Evolutionary conservation across 2,888 invertebrate genomes (phyloP), one percentile per base, ranked within the genome.

Genomic region (Epiblema foenella): DNA sequence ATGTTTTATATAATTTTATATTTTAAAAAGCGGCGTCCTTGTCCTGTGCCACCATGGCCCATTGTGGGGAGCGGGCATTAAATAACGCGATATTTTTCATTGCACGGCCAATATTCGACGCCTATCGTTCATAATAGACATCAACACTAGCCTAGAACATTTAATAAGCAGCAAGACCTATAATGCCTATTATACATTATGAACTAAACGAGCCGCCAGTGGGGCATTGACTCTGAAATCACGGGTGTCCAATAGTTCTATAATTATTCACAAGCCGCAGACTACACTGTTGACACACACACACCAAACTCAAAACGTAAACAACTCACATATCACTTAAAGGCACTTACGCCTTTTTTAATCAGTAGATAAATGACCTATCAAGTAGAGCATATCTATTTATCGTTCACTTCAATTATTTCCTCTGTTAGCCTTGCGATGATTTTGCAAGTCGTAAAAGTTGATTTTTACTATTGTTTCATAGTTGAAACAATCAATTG

Each of bases 211-310:
- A 39, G 39, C 64, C n/a, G 56, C 46, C 70, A 66, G 20, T 17
- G 80, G 84, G 90, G 88, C 90, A 85, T 86, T 85, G 91, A 89
- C 88, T 87, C 83, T 86, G 85, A 87, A 91, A 90, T 90, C 90
- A 89, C 88, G 87, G 89, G 86, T 88, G 85, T 87, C 79, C 84
- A 82, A 81, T 85, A 83, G 85, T 87, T 87, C 89, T 85, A 85
- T 87, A 79, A 85, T 89, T 88, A 89, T 83, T 80, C 81, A 81
- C 83, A 85, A 84, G 84, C 71, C 66, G 49, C 70, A 65, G 46
- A 65, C 81, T 79, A 81, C 87, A 85, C 87, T 86, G 85, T 91
- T 91, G 89, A 91, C 89, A 88, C 73, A 78, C 73, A 78, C 76
- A 85, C 88, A 89, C 37, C 7, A 39, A 39, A 39, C 0, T 52